Conservation (phyloP, 2,113 vertebrate genomes). For the Phrynosoma platyrhinos region DNA sequence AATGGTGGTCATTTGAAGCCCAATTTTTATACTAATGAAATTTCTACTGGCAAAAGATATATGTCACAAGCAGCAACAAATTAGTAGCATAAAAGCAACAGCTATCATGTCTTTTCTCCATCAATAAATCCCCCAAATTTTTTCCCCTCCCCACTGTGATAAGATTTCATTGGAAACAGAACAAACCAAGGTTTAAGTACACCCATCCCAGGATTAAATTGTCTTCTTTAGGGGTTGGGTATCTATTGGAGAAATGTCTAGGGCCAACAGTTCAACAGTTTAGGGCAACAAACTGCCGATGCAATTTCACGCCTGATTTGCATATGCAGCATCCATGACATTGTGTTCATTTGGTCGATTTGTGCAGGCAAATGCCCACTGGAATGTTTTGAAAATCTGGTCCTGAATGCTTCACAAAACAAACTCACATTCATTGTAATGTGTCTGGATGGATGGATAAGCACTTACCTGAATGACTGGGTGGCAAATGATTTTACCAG, state of each 20-base stretch:
- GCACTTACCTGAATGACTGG: neutral
- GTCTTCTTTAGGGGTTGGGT: neutral
- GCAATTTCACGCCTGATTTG: conserved; percentile 40
- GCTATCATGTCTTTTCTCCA: neutral
- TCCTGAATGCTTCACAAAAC: neutral
- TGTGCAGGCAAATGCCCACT: conserved; percentile 3
- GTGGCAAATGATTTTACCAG: conserved; percentile 3
- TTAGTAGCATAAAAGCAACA: neutral
- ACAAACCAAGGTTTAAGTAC: neutral
- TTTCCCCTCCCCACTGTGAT: neutral
- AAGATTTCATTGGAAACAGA: neutral
- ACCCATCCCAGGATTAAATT: neutral
- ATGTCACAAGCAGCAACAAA: neutral
- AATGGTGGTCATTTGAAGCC: neutral
- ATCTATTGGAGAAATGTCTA: conserved; percentile 16
- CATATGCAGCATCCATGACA: neutral
- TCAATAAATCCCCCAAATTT: neutral
- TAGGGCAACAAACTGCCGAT: neutral
- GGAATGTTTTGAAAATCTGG: conserved; percentile 39
- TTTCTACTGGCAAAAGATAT: neutral
- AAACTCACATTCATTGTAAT: conserved; percentile 23
- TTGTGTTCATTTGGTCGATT: conserved; percentile 44
- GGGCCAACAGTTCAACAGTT: neutral
- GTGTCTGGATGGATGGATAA: conserved; percentile 4
- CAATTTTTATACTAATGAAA: neutral